Evolutionary conservation across 2,113 vertebrate species (phyloP).

Genomic region (Vicugna pacos): DNA sequence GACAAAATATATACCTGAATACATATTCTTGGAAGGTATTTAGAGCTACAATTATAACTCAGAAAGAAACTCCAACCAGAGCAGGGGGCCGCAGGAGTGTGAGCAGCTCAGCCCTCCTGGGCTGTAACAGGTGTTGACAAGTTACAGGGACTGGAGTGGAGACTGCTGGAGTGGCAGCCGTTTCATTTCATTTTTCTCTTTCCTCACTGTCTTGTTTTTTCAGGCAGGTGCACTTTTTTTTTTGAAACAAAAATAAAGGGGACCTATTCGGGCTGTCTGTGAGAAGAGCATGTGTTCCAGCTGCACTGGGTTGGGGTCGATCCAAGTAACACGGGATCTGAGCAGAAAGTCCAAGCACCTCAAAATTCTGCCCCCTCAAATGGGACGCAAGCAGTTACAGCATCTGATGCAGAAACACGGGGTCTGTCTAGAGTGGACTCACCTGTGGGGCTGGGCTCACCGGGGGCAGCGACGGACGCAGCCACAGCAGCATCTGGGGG

Average conservation of each 20-base stretch:
- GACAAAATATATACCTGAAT: neutral
- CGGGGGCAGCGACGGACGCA: accelerated
- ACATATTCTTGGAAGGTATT: neutral
- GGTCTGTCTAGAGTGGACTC: neutral
- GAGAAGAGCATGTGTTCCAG: neutral
- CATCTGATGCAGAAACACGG: neutral
- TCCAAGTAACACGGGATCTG: neutral
- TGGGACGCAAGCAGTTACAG: neutral
- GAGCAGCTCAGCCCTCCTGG: neutral
- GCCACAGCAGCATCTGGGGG: neutral
- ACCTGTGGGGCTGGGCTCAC: constrained; percentile 33
- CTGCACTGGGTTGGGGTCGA: neutral
- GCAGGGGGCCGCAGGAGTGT: neutral
- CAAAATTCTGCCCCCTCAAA: neutral
- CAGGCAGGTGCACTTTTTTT: neutral
- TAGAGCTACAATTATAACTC: neutral
- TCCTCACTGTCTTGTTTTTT: neutral
- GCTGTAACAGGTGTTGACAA: no score
- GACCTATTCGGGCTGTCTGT: neutral
- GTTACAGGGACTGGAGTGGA: accelerated
- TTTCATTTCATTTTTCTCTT: neutral
- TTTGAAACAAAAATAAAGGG: neutral
- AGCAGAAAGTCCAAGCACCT: neutral
- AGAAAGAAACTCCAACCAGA: neutral
- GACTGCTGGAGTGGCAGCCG: neutral